phyloP scores from a whole-genome alignment of 2,113 vertebrate species.

The Rhinolophus ferrumequinum region DNA sequence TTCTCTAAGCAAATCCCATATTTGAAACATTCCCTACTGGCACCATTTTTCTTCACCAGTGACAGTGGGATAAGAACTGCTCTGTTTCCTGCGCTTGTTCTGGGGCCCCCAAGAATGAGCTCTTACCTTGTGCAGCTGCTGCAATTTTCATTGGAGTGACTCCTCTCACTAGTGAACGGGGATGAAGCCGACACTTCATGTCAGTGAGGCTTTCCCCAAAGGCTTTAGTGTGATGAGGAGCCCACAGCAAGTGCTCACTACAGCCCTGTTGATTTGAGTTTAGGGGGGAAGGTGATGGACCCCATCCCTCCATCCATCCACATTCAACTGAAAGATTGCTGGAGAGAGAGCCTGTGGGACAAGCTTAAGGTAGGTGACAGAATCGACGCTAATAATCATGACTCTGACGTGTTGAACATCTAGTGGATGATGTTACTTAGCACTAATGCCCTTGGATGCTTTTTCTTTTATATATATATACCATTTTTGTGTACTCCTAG shows the following conservation, averaged over 20 bases:
- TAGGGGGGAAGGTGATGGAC: neutral
- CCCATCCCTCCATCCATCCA: neutral
- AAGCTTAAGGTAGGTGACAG: neutral
- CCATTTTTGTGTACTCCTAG: neutral
- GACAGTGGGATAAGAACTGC: neutral
- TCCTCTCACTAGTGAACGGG: neutral
- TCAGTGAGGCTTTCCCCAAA: neutral
- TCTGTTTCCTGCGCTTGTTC: slow-evolving; percentile 10
- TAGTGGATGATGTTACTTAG: neutral
- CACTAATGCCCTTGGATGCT: neutral
- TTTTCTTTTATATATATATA: neutral
- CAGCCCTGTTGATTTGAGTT: neutral
- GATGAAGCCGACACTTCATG: neutral
- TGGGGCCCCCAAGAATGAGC: neutral
- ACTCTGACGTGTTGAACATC: neutral
- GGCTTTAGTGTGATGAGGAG: neutral
- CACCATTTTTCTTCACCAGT: neutral
- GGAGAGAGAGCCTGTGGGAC: neutral
- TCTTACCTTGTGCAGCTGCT: neutral
- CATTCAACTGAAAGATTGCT: neutral
- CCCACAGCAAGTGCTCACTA: neutral
- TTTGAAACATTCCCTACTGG: neutral
- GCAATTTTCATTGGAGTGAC: neutral
- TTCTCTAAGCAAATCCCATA: neutral
- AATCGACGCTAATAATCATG: neutral